Conservation (phyloP, 2,113 vertebrate species). For the Eidolon helvum region DNA sequence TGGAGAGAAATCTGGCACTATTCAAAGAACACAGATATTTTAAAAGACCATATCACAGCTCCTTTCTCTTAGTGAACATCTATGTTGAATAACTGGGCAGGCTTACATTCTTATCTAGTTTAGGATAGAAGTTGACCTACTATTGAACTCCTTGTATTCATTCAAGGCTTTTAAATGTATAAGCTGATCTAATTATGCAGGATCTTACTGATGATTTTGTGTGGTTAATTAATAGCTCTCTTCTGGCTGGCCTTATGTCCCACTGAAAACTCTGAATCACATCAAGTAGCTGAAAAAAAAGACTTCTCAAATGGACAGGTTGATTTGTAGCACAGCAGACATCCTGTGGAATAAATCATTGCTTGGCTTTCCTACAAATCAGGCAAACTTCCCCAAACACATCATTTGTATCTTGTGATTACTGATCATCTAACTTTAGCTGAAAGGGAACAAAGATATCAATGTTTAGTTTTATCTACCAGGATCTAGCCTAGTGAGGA, state of each 20-base stretch:
- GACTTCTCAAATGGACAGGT: slow-evolving; percentile 46
- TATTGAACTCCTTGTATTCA: slow-evolving; percentile 38
- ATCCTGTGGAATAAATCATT: slow-evolving; percentile 64
- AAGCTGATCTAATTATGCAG: slow-evolving; percentile 48
- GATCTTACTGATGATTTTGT: slow-evolving; percentile 54
- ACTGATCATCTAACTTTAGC: slow-evolving; percentile 45
- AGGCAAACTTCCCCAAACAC: slow-evolving; percentile 65
- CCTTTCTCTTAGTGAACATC: not conserved
- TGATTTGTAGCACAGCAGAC: slow-evolving; percentile 63
- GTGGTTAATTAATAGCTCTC: slow-evolving; percentile 58
- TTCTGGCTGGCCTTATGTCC: slow-evolving; percentile 46
- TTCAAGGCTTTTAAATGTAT: slow-evolving; percentile 44
- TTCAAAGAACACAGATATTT: not conserved
- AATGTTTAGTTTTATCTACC: not conserved
- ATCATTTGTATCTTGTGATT: slow-evolving; percentile 72
- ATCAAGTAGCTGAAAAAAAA: slow-evolving; percentile 49
- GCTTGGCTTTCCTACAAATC: slow-evolving; percentile 38
- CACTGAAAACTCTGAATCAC: slow-evolving; percentile 49
- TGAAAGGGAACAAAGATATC: slow-evolving; percentile 22
- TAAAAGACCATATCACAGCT: not conserved
- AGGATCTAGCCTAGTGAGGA: not conserved
- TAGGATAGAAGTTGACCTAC: slow-evolving; percentile 42
- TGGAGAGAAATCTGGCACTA: not conserved
- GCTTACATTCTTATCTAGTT: not conserved
- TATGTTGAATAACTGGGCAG: not conserved